Percentiles rank a stretch among this genome's conserved stretches.
Conservation (phyloP, 2,888 invertebrate species). For the Oscheius myriophilus region DNA sequence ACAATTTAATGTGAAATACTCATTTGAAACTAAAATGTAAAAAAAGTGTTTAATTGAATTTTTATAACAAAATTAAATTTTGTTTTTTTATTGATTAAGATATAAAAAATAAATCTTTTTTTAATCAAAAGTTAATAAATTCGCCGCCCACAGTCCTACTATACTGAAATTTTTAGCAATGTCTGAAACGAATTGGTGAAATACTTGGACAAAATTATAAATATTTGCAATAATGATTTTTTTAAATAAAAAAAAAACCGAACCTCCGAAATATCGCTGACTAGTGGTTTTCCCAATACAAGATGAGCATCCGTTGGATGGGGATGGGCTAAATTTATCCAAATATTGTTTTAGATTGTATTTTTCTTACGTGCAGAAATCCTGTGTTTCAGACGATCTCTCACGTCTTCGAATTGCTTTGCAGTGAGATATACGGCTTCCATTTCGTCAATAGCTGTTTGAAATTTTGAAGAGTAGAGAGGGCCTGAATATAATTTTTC, state of each 20-base stretch:
- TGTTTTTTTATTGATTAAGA: too few relatives aligned
- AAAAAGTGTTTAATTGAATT: too few relatives aligned
- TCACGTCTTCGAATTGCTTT: constrained; percentile 32
- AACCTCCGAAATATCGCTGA: constrained; percentile 40
- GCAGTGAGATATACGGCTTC: constrained; percentile 45
- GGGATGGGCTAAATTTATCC: constrained; percentile 18
- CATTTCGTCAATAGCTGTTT: constrained; percentile 33
- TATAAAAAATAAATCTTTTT: too few relatives aligned
- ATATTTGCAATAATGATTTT: not conserved
- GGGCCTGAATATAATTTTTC: constrained; percentile 7
- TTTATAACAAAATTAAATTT: too few relatives aligned
- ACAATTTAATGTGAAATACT: too few relatives aligned
- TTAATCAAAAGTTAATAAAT: too few relatives aligned
- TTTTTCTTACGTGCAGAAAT: constrained; percentile 2
- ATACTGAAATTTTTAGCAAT: too few relatives aligned
- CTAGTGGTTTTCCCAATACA: constrained; percentile 40
- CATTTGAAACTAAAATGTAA: too few relatives aligned
- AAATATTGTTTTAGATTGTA: not conserved
- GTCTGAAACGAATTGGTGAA: too few relatives aligned
- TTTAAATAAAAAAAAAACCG: not conserved
- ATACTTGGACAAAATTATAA: too few relatives aligned
- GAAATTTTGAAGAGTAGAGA: constrained; percentile 31
- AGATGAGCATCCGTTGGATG: constrained; percentile 14
- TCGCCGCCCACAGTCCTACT: too few relatives aligned
- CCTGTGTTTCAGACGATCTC: constrained; percentile 29